phyloP scores from a whole-genome alignment of 2,888 invertebrate genomes.

The Hybos culiciformis region DNA sequence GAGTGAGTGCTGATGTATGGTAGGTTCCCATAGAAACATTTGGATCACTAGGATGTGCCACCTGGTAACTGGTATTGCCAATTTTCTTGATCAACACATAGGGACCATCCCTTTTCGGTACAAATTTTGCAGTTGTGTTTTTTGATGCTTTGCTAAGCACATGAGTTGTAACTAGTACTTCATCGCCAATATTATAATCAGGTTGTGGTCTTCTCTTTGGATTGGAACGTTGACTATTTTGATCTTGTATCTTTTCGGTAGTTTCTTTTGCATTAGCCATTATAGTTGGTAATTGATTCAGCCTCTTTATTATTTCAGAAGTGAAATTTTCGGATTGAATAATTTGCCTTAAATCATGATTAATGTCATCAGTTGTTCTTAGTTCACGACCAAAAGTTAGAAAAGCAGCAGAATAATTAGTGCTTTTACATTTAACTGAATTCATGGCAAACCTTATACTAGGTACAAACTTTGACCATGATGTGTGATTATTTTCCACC shows the following conservation, averaged over 20 bases:
- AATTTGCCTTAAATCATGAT: constrained; percentile 16
- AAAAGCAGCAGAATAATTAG: constrained; percentile 22
- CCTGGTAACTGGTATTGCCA: constrained; percentile 11
- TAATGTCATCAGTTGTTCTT: constrained; percentile 19
- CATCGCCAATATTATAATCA: constrained; percentile 15
- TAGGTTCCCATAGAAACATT: no score
- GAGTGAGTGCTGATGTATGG: no score
- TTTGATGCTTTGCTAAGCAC: no score
- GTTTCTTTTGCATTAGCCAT: background rate
- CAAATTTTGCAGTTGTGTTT: constrained; percentile 17
- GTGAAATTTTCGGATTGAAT: constrained; percentile 14
- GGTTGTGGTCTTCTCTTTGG: background rate
- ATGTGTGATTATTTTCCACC: constrained; percentile 7
- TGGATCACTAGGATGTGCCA: no score
- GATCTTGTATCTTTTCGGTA: background rate
- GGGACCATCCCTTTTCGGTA: constrained; percentile 20
- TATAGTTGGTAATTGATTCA: background rate
- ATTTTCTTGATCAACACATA: constrained; percentile 14
- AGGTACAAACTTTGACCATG: constrained; percentile 16
- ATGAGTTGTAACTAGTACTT: no score
- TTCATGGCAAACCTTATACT: constrained; percentile 28
- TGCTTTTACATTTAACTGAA: constrained; percentile 17
- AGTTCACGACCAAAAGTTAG: constrained; percentile 25
- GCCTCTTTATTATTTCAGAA: constrained; percentile 4
- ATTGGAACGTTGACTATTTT: background rate